phyloP scores from a whole-genome alignment of 2,797 vertebrate species.

The Rhadinocentrus ornatus region DNA sequence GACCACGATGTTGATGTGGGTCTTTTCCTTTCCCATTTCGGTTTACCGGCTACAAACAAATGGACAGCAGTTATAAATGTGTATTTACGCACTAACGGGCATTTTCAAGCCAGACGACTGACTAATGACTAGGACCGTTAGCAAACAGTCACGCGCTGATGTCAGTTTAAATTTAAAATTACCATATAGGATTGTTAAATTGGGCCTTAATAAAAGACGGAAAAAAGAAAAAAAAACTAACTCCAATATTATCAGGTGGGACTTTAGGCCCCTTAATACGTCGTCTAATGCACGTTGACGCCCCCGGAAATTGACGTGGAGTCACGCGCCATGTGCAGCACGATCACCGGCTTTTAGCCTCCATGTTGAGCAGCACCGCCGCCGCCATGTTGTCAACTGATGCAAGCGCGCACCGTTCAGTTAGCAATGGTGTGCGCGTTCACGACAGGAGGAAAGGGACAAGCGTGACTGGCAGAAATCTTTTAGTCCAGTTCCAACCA shows the following conservation, averaged over 20 bases:
- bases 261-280: too few species aligned
- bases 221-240: too few species aligned
- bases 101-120: too few species aligned
- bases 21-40: constrained; percentile 84
- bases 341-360: constrained; percentile 45
- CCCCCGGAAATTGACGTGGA: constrained; percentile 9
- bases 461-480: constrained; percentile 60
- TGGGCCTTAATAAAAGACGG: too few species aligned
- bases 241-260: too few species aligned
- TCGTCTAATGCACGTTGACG: constrained; percentile 8
- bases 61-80: rapidly evolving
- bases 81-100: too few species aligned
- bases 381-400: constrained; percentile 81
- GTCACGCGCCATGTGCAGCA: constrained; percentile 59
- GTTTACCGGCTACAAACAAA: constrained; percentile 62
- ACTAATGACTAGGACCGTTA: too few species aligned
- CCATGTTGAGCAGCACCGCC: constrained; percentile 81
- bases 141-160: too few species aligned
- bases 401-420: constrained; percentile 42
- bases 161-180: too few species aligned
- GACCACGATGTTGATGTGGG: constrained; percentile 85
- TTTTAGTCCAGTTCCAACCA: too few species aligned
- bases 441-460: constrained; percentile 25
- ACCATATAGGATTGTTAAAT: too few species aligned
- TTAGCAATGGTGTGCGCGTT: constrained; percentile 47